phyloP scores from a whole-genome alignment of 2,888 invertebrate genomes.

The Ephialtes manifestator region DNA sequence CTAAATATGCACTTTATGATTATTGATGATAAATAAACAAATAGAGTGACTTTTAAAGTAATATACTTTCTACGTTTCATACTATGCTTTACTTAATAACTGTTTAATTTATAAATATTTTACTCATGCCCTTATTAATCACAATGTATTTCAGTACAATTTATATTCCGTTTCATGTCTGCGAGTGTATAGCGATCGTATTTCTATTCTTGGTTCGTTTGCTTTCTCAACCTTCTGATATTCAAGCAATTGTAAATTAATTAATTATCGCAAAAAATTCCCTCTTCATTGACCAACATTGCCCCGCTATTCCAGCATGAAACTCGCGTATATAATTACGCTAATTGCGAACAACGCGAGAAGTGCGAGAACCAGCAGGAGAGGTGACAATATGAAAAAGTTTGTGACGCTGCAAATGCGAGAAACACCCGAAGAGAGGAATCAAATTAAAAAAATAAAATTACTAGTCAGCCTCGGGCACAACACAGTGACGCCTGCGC shows the following conservation, averaged over 20 bases:
- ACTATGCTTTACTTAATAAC: too few relatives aligned
- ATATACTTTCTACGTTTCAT: too few relatives aligned
- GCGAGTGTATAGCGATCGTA: neutral
- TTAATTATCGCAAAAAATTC: neutral
- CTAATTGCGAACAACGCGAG: neutral
- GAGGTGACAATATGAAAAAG: slow-evolving; percentile 8
- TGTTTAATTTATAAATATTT: too few relatives aligned
- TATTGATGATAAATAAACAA: too few relatives aligned
- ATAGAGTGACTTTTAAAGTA: too few relatives aligned
- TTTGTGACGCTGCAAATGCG: neutral
- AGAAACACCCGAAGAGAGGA: neutral
- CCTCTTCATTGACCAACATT: neutral
- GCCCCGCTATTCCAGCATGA: neutral
- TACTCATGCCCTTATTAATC: neutral
- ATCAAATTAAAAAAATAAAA: neutral
- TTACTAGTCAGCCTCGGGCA: slow-evolving; percentile 14
- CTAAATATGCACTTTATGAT: too few relatives aligned
- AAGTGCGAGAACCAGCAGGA: neutral
- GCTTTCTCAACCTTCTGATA: neutral
- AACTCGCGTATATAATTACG: slow-evolving; percentile 5
- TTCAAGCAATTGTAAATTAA: neutral
- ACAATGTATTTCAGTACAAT: neutral
- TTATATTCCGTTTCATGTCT: neutral
- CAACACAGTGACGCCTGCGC: neutral
- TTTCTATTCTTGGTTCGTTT: neutral